Evolutionary conservation across 2,888 invertebrate species (phyloP).

Genomic region (Pristionchus mayeri): DNA sequence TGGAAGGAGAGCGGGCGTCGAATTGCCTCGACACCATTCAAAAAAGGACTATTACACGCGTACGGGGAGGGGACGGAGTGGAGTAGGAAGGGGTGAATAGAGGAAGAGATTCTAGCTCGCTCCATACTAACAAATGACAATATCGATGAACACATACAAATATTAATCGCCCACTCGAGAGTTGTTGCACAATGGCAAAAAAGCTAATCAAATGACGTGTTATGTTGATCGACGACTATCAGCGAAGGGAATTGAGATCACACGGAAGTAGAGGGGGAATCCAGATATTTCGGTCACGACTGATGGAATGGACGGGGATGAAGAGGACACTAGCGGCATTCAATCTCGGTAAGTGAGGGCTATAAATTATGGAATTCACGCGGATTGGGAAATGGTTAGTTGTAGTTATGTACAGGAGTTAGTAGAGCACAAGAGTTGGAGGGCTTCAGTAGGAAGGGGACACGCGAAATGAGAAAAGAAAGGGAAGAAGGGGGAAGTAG

Average conservation of each 20-base stretch:
- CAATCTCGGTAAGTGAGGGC: conserved; percentile 30
- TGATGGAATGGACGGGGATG: no score
- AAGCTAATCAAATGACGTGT: not conserved
- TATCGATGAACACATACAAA: not conserved
- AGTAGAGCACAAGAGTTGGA: not conserved
- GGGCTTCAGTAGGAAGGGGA: conserved; percentile 16
- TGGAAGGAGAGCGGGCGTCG: not conserved
- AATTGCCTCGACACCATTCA: conserved; percentile 13
- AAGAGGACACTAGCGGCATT: not conserved
- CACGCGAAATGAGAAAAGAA: no score
- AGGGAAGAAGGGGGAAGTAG: not conserved
- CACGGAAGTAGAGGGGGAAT: not conserved
- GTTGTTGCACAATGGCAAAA: conserved; percentile 17
- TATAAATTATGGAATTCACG: conserved; percentile 28
- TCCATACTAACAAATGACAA: not conserved
- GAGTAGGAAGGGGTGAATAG: not conserved
- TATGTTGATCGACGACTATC: not conserved
- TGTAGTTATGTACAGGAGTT: conserved; percentile 37
- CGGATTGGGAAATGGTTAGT: not conserved
- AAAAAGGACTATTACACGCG: not conserved
- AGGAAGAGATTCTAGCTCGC: not conserved
- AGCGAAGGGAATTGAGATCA: conserved; percentile 14
- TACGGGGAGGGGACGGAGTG: not conserved
- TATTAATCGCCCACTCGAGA: not conserved
- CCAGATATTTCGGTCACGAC: not conserved